Base-by-base conservation (phyloP, 2,888 invertebrate genomes). In the Noctua comes region DNA sequence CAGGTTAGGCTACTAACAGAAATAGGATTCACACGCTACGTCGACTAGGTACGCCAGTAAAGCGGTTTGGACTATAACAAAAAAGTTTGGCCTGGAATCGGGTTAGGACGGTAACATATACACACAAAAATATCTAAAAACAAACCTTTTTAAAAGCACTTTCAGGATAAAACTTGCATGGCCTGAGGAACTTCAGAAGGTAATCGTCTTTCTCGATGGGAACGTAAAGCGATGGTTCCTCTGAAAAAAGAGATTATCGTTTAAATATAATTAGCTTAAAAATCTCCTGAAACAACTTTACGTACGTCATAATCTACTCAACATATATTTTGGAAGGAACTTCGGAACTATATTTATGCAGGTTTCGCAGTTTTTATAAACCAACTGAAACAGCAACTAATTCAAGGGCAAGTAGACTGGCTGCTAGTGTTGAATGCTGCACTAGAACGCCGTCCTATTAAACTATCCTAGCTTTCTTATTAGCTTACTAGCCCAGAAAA, bases 161-260 rank as follows among this genome's bases (percentile, higher is more conserved):
- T 73, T 98, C 98, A 0, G 98, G 97, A 92, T 99, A 98, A 95
- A 98, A 99, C 94, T 99, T 98, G 91, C 98, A 98, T 0, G 99
- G 99, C 79, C 99, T 97, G 68, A 99, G 95, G 92, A 99, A 99
- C 94, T 98, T 98, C 80, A 97, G 94, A 68, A 98, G 97, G 90
- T 97, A 99, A 5, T 97, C 97, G 89, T 98, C 98, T 82, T 97
- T 97, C 73, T 98, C 97, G n/a, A 97, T 88, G 0, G 98, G 98
- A 73, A 98, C 94, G 54, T 96, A 92, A 1, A 98, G 94, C 57
- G 97, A 93, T 64, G 97, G 94, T 88, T 98, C 98, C 73, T 93
- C 98, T 98, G 93, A 51, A 97, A 78, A 66, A 24, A 48, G 1
- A 24, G 1, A 65, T 46, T 3, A 65, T 21, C 1, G 2, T 82